phyloP scores from a whole-genome alignment of 1,140 invertebrate species.

The Drosophila lacertosa region DNA sequence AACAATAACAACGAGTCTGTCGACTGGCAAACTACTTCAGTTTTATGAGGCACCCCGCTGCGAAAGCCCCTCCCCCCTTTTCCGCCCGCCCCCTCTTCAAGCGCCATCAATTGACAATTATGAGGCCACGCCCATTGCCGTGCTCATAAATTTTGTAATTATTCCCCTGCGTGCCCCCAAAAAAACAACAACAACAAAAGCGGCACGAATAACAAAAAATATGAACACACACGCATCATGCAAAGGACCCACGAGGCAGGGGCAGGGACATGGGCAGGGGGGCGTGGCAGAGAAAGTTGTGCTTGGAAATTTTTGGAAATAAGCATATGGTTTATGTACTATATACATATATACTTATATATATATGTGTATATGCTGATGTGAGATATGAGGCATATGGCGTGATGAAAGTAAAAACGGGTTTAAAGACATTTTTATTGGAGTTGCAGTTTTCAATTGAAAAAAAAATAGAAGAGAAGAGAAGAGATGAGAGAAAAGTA shows the following conservation, averaged over 20 bases:
- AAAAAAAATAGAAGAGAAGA: no score
- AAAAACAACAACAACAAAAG: conserved; percentile 46
- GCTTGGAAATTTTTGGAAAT: conserved; percentile 24
- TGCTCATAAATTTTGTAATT: conserved; percentile 82
- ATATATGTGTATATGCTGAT: conserved; percentile 5
- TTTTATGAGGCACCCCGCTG: conserved; percentile 66
- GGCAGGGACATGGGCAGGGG: neutral
- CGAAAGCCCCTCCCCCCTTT: conserved; percentile 15
- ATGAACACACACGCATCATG: conserved; percentile 58
- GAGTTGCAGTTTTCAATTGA: neutral
- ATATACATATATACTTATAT: no score
- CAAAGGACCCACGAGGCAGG: conserved; percentile 4
- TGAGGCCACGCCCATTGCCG: conserved; percentile 78
- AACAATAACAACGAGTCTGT: conserved; percentile 47
- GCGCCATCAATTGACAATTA: conserved; percentile 71
- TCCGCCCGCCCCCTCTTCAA: neutral
- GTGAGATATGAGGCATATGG: conserved; percentile 16
- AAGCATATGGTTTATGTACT: conserved; percentile 16
- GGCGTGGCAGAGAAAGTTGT: neutral
- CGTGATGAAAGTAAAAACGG: conserved; percentile 23
- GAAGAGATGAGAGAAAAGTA: no score
- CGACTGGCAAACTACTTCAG: conserved; percentile 69
- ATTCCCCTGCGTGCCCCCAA: conserved; percentile 74
- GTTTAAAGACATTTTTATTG: neutral
- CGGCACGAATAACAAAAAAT: conserved; percentile 27